Percentiles rank a stretch among this genome's conserved stretches.
Evolutionary conservation across 1,140 invertebrate species (phyloP).

Genomic region (Chelonus insularis): DNA sequence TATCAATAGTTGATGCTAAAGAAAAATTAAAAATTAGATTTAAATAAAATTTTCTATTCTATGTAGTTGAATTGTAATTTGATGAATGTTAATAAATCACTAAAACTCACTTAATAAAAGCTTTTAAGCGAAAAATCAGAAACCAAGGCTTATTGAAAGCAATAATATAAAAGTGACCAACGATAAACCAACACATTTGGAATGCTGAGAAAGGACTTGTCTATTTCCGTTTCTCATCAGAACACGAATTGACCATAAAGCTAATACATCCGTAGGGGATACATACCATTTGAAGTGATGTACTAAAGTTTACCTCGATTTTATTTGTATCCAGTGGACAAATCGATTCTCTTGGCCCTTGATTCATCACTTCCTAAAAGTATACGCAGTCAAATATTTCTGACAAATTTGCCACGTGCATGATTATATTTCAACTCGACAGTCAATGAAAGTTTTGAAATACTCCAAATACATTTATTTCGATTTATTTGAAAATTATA

Average conservation of each 20-base stretch:
- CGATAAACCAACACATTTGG: slow-evolving; percentile 47
- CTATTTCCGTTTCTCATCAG: slow-evolving; percentile 54
- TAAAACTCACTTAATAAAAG: slow-evolving; percentile 5
- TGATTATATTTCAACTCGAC: neutral
- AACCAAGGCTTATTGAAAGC: slow-evolving; percentile 17
- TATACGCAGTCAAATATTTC: slow-evolving; percentile 22
- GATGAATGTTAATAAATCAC: too few species aligned
- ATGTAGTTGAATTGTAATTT: too few species aligned
- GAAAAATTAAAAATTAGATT: too few species aligned
- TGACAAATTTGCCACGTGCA: slow-evolving; percentile 59
- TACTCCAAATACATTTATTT: too few species aligned
- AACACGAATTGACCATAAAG: slow-evolving; percentile 51
- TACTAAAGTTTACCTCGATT: slow-evolving; percentile 27
- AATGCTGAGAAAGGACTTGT: slow-evolving; percentile 36
- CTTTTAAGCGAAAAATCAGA: slow-evolving; percentile 23
- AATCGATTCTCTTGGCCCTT: slow-evolving; percentile 20
- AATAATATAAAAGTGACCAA: slow-evolving; percentile 41
- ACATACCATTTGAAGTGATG: slow-evolving; percentile 17
- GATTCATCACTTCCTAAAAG: slow-evolving; percentile 12
- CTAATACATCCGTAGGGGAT: slow-evolving; percentile 55
- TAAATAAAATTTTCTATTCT: too few species aligned
- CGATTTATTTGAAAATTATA: neutral
- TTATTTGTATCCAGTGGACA: slow-evolving; percentile 14
- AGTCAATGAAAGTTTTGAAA: too few species aligned
- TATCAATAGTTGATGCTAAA: too few species aligned